phyloP scores from a whole-genome alignment of 2,888 invertebrate species.

The Parascotia fuliginaria region DNA sequence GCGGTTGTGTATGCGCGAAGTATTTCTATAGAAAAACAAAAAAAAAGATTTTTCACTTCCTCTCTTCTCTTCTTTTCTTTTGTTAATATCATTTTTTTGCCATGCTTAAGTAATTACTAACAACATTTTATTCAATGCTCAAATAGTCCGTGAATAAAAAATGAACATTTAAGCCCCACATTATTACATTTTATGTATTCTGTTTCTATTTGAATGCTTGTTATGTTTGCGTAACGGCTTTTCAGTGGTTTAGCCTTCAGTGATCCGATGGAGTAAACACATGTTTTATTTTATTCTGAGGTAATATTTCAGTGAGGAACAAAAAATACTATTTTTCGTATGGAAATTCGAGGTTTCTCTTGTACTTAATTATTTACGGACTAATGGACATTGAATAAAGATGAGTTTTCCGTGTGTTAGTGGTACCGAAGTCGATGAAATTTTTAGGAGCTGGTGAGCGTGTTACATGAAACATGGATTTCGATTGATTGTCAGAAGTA shows the following conservation, averaged over 20 bases:
- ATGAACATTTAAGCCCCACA: constrained; percentile 8
- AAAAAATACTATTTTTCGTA: not conserved
- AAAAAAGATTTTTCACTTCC: too few relatives aligned
- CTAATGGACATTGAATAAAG: not conserved
- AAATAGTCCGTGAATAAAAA: constrained; percentile 9
- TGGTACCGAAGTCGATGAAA: too few relatives aligned
- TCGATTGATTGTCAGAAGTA: too few relatives aligned
- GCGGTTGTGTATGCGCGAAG: too few relatives aligned
- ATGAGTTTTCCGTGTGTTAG: too few relatives aligned
- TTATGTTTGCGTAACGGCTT: constrained; percentile 20
- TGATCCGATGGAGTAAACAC: constrained; percentile 2
- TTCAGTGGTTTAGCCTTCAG: constrained; percentile 11
- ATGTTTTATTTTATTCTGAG: not conserved
- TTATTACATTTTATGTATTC: constrained; percentile 12
- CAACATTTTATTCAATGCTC: constrained; percentile 3
- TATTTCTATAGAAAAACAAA: too few relatives aligned
- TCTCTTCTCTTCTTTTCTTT: too few relatives aligned
- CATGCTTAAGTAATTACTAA: too few relatives aligned
- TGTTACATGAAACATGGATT: too few relatives aligned
- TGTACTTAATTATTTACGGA: not conserved
- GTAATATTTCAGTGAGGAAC: constrained; percentile 7
- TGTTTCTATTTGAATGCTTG: constrained; percentile 20
- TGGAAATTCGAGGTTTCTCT: not conserved
- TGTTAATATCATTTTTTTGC: too few relatives aligned
- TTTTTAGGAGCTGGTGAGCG: too few relatives aligned